Evolutionary conservation across 53 echinoderm and acorn worm species (phyloP).

Genomic region (Apostichopus leukothele): DNA sequence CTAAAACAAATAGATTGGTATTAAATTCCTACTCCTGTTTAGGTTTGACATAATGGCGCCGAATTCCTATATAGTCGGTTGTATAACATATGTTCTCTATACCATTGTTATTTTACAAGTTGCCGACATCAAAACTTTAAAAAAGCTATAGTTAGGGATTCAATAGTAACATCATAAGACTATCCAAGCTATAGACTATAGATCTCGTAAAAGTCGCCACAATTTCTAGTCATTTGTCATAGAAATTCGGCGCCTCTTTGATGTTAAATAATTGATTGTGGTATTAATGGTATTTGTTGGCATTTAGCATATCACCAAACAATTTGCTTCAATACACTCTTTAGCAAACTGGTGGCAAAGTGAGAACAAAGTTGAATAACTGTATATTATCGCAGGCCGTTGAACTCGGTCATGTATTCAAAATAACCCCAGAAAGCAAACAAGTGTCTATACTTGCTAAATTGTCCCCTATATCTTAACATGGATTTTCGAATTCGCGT

Average conservation of each 20-base stretch:
- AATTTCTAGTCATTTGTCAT: neutral
- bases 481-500: too few relatives aligned
- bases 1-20: too few relatives aligned
- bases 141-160: neutral
- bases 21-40: too few relatives aligned
- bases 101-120: neutral
- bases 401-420: neutral
- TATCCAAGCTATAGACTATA: neutral
- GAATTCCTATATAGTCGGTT: too few relatives aligned
- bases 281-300: neutral
- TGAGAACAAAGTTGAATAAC: neutral
- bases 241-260: conserved; percentile 7
- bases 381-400: neutral
- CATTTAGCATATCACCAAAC: neutral
- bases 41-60: too few relatives aligned
- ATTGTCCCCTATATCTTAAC: too few relatives aligned
- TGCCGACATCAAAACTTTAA: neutral
- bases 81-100: too few relatives aligned
- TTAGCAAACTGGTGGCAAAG: neutral
- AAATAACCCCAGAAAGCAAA: neutral
- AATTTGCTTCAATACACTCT: neutral
- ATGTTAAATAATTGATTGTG: conserved; percentile 6
- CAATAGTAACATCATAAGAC: too few relatives aligned
- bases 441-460: neutral
- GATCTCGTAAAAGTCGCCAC: neutral